Evolutionary conservation across 2,888 invertebrate species (phyloP), one percentile per base, ranked within the genome.

Genomic region (Chrysotoxum bicinctum): DNA sequence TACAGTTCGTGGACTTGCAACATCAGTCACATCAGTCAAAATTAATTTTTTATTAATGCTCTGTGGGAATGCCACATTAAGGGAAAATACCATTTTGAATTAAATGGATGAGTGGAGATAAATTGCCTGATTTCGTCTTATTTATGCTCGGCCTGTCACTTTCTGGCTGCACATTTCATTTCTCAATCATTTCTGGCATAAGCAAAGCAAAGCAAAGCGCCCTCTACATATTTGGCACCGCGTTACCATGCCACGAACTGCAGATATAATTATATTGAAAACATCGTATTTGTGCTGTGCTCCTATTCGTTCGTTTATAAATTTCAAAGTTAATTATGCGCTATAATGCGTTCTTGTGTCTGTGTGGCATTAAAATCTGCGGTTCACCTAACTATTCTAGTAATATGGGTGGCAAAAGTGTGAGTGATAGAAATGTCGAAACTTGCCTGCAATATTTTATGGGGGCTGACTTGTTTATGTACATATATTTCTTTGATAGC

Each of bases 41-140:
- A 84, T 79, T 84, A 79, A 79, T 84, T 72, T 79, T 84, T 79
- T 79, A 84, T 84, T 79, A 84, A 79, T 79, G 75, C 75, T 66
- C 37, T 43, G 43, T 79, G 84, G 66, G 26, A 26, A 26, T 26
- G 26, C 26, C 26, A 26, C 75, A 84, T 75, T 84, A 75, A 58
- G 75, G 58, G 79, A 45, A 79, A 75, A 84, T 84, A 79, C 75
- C 78, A 79, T 79, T 84, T 79, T 79, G 75, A 84, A 84, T 79
- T 79, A 84, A 79, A 84, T 60, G 84, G 79, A 66, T 79, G 84
- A 84, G 79, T 70, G 84, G 75, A 84, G 79, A 84, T 84, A 84
- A 84, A 84, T 84, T 84, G 84, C 79, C 79, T 84, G 79, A 69
- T 84, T 84, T 84, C 75, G 74, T 84, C 84, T 84, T 79, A 84